Evolutionary conservation across 2,113 vertebrate genomes (phyloP).

Genomic region (Oreochromis aureus): DNA sequence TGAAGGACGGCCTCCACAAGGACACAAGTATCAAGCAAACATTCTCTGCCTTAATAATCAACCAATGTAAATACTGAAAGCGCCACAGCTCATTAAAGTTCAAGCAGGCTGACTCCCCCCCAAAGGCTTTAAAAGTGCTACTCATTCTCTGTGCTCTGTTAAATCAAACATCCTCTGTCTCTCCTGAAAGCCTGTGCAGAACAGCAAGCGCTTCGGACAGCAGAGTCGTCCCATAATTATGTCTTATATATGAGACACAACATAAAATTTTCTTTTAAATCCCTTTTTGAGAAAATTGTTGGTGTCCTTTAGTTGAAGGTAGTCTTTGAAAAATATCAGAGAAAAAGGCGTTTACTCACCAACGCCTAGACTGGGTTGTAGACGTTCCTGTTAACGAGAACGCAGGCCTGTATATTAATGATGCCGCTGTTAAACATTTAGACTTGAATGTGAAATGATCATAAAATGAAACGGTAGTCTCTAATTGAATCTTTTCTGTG

Average conservation of each 20-base stretch:
- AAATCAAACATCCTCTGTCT: background rate
- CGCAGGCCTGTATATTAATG: background rate
- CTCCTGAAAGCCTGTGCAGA: background rate
- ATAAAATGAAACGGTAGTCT: background rate
- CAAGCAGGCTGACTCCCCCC: background rate
- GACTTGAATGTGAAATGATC: background rate
- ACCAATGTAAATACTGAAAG: background rate
- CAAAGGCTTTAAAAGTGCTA: background rate
- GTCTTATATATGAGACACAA: background rate
- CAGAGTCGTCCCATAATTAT: background rate
- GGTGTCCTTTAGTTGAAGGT: background rate
- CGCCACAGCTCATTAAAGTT: background rate
- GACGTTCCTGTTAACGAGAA: background rate
- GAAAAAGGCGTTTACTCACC: background rate
- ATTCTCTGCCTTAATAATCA: slow-evolving; percentile 29
- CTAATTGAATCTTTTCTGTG: background rate
- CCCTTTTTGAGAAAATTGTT: background rate
- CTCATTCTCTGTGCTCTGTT: background rate
- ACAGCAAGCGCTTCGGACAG: background rate
- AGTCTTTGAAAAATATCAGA: background rate
- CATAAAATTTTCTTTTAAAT: background rate
- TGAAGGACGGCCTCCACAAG: background rate
- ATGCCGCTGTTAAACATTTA: background rate
- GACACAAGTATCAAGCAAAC: background rate
- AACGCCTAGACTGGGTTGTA: background rate